Evolutionary conservation across 2,888 invertebrate species (phyloP), one percentile per base, ranked within the genome.

Genomic region (Gisinianus flammeolus): DNA sequence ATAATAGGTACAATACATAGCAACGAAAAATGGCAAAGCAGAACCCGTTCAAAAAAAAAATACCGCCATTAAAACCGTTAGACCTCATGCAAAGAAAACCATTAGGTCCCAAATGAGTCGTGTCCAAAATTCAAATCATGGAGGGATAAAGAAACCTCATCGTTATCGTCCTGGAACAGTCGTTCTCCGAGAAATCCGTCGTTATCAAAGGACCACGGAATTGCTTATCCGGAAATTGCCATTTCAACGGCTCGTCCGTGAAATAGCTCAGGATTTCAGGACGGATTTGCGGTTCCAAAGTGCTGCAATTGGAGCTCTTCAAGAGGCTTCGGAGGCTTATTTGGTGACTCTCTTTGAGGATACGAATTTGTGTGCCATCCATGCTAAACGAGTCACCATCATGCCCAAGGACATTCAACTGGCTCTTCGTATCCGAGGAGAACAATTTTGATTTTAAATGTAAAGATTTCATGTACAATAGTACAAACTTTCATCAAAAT

Each of bases 301-400:
- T 69, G 76, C 76, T 1, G 76, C 69, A 0, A 33, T 76, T 26
- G 76, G 58, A 69, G 76, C 76, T 33, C 54, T 76, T 8, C 66
- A 76, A 56, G 69, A 58, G 56, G 69, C 76, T n/a, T 22, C 52
- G 31, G 76, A 76, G 69, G 52, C 68, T 12, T 76, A 58, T 31
- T 22, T 76, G 33, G 31, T 28, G n/a, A 30, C 31, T 22, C 44
- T 76, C 8, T 26, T 76, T 19, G 76, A 76, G 24, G 76, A 76
- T 22, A 33, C 76, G 8, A 68, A 76, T 24, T 6, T 76, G 3
- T 76, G 76, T 62, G 76, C 76, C 33, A 76, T 76, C n/a, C 76
- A 76, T 35, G 76, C 76, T 54, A 69, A 70, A 31, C 54, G 76
- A 24, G 76, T 76, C 33, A 76, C 76, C 35, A 62, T 76, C 33